Base-by-base conservation (phyloP, 2,888 invertebrate genomes). In the Brachyptera risi region DNA sequence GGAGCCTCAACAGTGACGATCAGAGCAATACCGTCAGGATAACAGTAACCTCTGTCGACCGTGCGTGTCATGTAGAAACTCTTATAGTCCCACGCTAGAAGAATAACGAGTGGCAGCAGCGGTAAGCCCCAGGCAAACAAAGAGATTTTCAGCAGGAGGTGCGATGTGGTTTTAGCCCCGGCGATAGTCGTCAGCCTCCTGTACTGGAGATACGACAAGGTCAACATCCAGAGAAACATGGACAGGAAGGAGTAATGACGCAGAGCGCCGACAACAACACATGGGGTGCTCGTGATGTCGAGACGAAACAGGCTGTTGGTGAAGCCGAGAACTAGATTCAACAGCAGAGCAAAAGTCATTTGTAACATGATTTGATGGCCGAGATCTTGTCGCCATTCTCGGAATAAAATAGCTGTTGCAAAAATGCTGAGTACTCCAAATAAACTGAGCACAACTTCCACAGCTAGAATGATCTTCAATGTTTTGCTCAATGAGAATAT, bases 311-410 rank as follows among this genome's bases (percentile, higher is more conserved):
- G 21, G 42, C 21, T 42, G 42, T 42, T 17, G 15, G n/a, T n/a
- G n/a, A n/a, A n/a, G n/a, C n/a, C n/a, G n/a, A n/a, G n/a, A n/a
- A n/a, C n/a, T n/a, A n/a, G n/a, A n/a, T n/a, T n/a, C n/a, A n/a
- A n/a, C n/a, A n/a, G n/a, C n/a, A n/a, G n/a, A n/a, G n/a, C n/a
- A n/a, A n/a, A n/a, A n/a, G n/a, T n/a, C n/a, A n/a, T n/a, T n/a
- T n/a, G n/a, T n/a, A n/a, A n/a, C n/a, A 42, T 17, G n/a, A 42
- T 42, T 9, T 42, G n/a, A n/a, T 42, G 42, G 42, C 42, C 42
- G 5, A 17, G 3, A 21, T 42, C 42, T 2, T 42, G 19, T 17
- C 42, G 42, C 42, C 42, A 42, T 19, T 42, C 21, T 5, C 42
- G n/a, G 7, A 42, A 19, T 7, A 42, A 4, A n/a, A 42, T 42